A percentile compares a stretch with the other conserved stretches of the same genome.
These are phyloP conservation scores for Todiramphus chloris DNA, from an alignment of 2,113 vertebrate species.

Conservation along the genomic window DNA sequence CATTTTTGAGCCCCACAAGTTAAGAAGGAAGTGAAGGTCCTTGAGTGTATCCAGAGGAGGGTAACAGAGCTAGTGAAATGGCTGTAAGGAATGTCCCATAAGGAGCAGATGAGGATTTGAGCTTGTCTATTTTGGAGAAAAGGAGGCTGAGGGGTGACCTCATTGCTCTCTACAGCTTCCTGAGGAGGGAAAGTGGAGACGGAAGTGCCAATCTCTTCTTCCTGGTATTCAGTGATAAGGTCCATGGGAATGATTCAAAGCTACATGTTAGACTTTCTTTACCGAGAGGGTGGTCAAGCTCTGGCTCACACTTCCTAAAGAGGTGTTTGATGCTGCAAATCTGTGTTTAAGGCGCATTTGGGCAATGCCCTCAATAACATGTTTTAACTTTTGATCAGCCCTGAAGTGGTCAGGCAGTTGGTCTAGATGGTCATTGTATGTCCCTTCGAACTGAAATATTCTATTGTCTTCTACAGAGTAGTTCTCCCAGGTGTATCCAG, in stretches of 20 bases:
- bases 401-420: background rate
- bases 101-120: background rate
- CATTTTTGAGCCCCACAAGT: background rate
- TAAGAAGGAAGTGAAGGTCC: background rate
- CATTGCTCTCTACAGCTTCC: background rate
- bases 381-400: background rate
- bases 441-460: background rate
- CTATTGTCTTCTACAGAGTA: background rate
- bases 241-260: background rate
- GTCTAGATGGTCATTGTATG: background rate
- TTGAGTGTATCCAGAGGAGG: background rate
- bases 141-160: background rate
- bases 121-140: background rate
- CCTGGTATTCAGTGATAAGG: background rate
- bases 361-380: background rate
- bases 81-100: background rate
- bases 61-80: background rate
- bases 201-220: background rate
- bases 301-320: background rate
- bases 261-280: background rate
- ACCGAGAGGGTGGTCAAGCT: accelerated
- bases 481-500: background rate
- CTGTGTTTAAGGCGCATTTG: background rate
- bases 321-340: background rate
- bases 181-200: background rate